Percentiles rank a stretch among this genome's conserved stretches.
Conservation (phyloP, 2,797 vertebrate species). For the Tiaroga cobitis region DNA sequence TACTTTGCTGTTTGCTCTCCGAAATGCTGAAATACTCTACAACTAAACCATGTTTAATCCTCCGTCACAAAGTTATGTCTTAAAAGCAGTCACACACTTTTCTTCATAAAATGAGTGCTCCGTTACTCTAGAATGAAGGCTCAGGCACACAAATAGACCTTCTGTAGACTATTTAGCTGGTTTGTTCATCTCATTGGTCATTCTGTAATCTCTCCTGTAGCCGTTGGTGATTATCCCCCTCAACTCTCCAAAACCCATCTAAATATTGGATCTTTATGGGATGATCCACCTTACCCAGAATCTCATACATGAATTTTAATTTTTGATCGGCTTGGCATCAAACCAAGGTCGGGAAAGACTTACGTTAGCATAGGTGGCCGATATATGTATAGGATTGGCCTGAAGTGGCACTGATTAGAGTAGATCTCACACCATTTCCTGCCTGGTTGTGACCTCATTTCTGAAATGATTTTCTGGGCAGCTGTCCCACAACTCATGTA, state of each 20-base stretch:
- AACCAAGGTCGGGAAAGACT: conserved; percentile 70
- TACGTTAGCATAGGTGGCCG: conserved; percentile 59
- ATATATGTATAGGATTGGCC: conserved; percentile 63
- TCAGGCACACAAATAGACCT: not conserved
- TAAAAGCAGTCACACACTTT: not conserved
- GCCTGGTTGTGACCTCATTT: conserved; percentile 73
- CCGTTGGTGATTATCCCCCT: conserved; percentile 70
- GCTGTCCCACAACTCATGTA: conserved; percentile 68
- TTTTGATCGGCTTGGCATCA: conserved; percentile 67
- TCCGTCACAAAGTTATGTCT: conserved; percentile 15
- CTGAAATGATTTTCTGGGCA: conserved; percentile 71
- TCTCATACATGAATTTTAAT: conserved; percentile 65
- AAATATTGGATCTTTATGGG: conserved; percentile 76
- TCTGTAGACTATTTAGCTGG: conserved; percentile 62
- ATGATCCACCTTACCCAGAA: conserved; percentile 67
- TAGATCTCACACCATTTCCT: conserved; percentile 61
- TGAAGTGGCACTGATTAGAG: conserved; percentile 66
- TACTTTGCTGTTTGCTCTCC: conserved; percentile 19
- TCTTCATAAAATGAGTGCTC: not conserved
- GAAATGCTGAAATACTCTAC: not conserved
- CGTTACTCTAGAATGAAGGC: not conserved
- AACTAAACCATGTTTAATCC: conserved; percentile 15
- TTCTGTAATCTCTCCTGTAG: conserved; percentile 53
- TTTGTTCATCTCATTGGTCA: conserved; percentile 65
- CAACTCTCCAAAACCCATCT: conserved; percentile 63